Evolutionary conservation across 53 echinoderm and acorn worm genomes (phyloP), one percentile per base, ranked within the genome.

Genomic region (Crossaster papposus): DNA sequence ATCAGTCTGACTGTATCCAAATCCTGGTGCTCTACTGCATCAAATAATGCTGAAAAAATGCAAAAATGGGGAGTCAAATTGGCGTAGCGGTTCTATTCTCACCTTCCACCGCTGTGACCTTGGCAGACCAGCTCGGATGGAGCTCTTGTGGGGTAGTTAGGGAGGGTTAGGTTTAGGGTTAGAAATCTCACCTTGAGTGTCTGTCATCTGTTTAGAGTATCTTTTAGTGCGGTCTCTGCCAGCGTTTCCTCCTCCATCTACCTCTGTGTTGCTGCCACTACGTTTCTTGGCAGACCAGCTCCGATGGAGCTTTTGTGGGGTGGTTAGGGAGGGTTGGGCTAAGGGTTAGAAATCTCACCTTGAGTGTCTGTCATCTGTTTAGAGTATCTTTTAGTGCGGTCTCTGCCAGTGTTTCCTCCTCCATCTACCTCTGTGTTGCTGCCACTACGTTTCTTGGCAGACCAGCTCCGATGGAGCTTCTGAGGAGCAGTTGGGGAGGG

Each of bases 201-300:
- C 96, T 2, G 83, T 92, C 70, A 96, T 92, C 72, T 92, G 91
- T 70, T 95, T 95, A 72, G 96, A 96, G 31, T 92, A 90, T 64
- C 94, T 83, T 83, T 92, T 96, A 76, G 88, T 91, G 82, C 91
- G 90, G 17, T 98, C 96, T 74, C 91, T 93, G 13, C 79, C 90
- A 7, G 36, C 35, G n/a, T 89, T 83, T 2, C 2, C 58, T 54
- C 91, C 91, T 14, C 90, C 82, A 12, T 94, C 93, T 81, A 96
- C 94, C 50, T 97, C 97, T 2, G 90, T 91, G 90, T 83, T 95
- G 55, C 94, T 95, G 4, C 95, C 89, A 23, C 92, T 93, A 55
- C 96, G 91, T 90, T 96, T 99, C 95, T 99, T 99, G 34, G 93
- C 95, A 14, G 99, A 99, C 85, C 94, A 93, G 74, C 93, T 95